Conservation (phyloP, 2,888 invertebrate species). For the Noctua janthina region DNA sequence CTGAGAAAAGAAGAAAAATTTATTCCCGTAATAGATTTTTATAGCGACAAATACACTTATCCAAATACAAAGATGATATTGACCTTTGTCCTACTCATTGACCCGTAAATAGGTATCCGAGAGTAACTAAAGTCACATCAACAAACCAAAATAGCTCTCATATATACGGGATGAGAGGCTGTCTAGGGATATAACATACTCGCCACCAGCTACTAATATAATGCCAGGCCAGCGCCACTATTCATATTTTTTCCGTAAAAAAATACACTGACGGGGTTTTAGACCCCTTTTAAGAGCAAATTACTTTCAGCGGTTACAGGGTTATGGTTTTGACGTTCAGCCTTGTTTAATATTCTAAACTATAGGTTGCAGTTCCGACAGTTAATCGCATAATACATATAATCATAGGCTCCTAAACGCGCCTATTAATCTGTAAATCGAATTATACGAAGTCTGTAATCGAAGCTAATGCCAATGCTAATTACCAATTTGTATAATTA, state of each 20-base stretch:
- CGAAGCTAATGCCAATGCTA: slow-evolving; percentile 9
- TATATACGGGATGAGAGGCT: neutral
- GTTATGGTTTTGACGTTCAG: slow-evolving; percentile 11
- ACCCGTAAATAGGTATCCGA: neutral
- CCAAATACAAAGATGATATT: neutral
- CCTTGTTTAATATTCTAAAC: slow-evolving; percentile 18
- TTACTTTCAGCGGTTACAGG: slow-evolving; percentile 28
- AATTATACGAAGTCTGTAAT: slow-evolving; percentile 54
- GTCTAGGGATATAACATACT: slow-evolving; percentile 5
- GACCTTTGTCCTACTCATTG: neutral
- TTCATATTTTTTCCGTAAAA: slow-evolving; percentile 18
- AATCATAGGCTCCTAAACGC: slow-evolving; percentile 26
- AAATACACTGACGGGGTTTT: slow-evolving; percentile 1
- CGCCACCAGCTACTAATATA: slow-evolving; percentile 5
- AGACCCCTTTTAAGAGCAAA: slow-evolving; percentile 38
- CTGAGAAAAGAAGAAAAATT: neutral
- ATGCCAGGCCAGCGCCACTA: neutral
- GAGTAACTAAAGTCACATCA: neutral
- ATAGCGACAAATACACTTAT: neutral
- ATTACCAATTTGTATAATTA: slow-evolving; percentile 53
- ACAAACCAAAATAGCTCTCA: neutral
- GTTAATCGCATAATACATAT: slow-evolving; percentile 6
- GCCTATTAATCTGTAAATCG: slow-evolving; percentile 54
- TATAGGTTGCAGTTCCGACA: neutral
- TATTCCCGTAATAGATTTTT: neutral